Evolutionary conservation across 2,888 invertebrate species (phyloP), one percentile per base, ranked within the genome.

Genomic region (Cosmia trapezina): DNA sequence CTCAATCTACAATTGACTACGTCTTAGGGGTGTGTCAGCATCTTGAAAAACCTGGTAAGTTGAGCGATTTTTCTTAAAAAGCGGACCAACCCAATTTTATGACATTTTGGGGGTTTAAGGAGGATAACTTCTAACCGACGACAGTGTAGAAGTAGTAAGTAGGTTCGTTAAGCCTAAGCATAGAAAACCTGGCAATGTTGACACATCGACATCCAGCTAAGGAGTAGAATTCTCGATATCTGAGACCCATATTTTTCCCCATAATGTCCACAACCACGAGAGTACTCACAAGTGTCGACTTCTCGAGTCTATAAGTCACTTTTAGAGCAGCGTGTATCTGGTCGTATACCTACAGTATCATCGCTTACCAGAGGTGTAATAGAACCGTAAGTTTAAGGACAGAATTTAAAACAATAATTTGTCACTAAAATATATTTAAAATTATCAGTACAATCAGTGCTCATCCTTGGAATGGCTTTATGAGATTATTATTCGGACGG

Each of bases 11-110:
- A 0, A 97, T 99, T 89, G 94, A 96, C 82, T 94, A 96, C 64
- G 92, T 97, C 41, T 91, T 98, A 66, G 91, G 96, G 73, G 89
- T 98, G 22, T 98, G 98, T 60, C 87, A 93, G 14, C 89, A 96
- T 59, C 91, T 97, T 75, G 89, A 96, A 53, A 97, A 97, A 88
- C 98, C 98, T 90, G 97, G 98, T 98, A 91, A 96, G 97, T 62
- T 12, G 19, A 57, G 7, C 12, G 2, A 45, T 43, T 14, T 22
- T 56, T n/a, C 41, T 51, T 64, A 57, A 56, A 22, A 61, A 19
- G 11, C 12, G 12, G 4, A 28, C 2, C 49, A 17, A 14, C 19
- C 6, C 6, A 54, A 14, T 41, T 14, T 37, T 56, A 3, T 8
- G n/a, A 43, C 0, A 19, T 45, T 45, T 22, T 33, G 17, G 8